Conservation (phyloP, 2,888 invertebrate genomes). For the Portevinia maculata region DNA sequence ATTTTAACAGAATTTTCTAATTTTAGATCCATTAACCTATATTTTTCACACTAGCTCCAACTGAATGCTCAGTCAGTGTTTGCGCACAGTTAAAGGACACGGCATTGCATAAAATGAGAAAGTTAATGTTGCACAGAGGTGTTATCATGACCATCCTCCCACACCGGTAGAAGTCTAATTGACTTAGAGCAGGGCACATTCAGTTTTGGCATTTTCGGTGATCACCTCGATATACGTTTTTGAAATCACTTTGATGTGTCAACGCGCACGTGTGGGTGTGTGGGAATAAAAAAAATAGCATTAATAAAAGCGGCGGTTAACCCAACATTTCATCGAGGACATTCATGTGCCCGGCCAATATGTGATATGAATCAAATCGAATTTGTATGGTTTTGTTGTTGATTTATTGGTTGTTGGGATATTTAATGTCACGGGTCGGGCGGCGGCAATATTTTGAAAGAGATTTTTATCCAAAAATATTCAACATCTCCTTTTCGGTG, state of each 20-base stretch:
- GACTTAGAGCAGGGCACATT: slow-evolving; percentile 45
- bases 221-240: slow-evolving; percentile 17
- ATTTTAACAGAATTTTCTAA: slow-evolving; percentile 65
- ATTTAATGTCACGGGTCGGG: slow-evolving; percentile 19
- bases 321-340: slow-evolving; percentile 48
- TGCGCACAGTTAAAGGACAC: background rate
- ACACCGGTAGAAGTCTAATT: slow-evolving; percentile 50
- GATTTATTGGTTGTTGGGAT: slow-evolving; percentile 57
- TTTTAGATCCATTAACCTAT: slow-evolving; percentile 61
- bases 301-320: slow-evolving; percentile 57
- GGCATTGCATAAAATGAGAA: slow-evolving; percentile 21
- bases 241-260: slow-evolving; percentile 44
- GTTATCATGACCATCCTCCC: slow-evolving; percentile 11
- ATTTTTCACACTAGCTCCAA: slow-evolving; percentile 51
- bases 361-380: slow-evolving; percentile 50
- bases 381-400: slow-evolving; percentile 47
- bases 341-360: slow-evolving; percentile 17
- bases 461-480: slow-evolving; percentile 28
- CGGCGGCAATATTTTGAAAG: slow-evolving; percentile 19
- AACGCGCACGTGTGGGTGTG: slow-evolving; percentile 8
- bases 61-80: background rate
- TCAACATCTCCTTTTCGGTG: background rate
- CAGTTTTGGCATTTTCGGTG: slow-evolving; percentile 9
- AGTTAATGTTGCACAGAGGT: slow-evolving; percentile 49
- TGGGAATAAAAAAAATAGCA: background rate